These are phyloP conservation scores for Epirrita christyi DNA, from an alignment of 2,888 invertebrate species.

Conservation along the genomic window DNA sequence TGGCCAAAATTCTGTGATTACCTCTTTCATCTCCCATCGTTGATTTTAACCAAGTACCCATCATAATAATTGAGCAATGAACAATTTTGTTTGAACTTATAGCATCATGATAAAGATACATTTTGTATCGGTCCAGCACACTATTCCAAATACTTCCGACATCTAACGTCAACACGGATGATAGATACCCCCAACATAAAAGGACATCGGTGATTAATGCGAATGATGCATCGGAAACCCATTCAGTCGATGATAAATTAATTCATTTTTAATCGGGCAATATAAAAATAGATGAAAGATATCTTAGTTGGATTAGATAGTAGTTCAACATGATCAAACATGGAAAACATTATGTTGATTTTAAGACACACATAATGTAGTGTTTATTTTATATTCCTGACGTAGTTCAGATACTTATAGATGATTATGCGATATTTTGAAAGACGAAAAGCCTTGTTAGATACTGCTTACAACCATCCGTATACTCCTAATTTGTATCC, in stretches of 20 bases:
- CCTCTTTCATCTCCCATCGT: too few relatives aligned
- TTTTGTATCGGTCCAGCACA: constrained; percentile 1
- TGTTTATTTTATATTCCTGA: too few relatives aligned
- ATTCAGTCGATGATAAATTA: constrained; percentile 27
- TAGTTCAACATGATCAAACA: too few relatives aligned
- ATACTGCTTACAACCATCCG: too few relatives aligned
- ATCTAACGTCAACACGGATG: constrained; percentile 30
- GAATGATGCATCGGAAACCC: constrained; percentile 34
- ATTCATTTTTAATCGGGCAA: constrained; percentile 19
- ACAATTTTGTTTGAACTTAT: too few relatives aligned
- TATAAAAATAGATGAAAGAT: background rate
- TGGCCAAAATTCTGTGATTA: too few relatives aligned
- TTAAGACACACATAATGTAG: too few relatives aligned
- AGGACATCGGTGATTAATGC: constrained; percentile 38
- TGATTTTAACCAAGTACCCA: too few relatives aligned
- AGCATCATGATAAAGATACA: background rate
- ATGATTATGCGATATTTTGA: background rate
- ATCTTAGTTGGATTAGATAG: too few relatives aligned
- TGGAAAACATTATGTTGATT: too few relatives aligned
- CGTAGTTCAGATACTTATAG: background rate
- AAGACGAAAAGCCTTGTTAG: background rate
- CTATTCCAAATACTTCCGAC: constrained; percentile 23
- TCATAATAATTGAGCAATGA: too few relatives aligned
- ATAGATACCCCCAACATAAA: constrained; percentile 35
- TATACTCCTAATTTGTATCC: too few relatives aligned